Evolutionary conservation across 2,797 vertebrate species (phyloP).

Genomic region (Trachurus trachurus): DNA sequence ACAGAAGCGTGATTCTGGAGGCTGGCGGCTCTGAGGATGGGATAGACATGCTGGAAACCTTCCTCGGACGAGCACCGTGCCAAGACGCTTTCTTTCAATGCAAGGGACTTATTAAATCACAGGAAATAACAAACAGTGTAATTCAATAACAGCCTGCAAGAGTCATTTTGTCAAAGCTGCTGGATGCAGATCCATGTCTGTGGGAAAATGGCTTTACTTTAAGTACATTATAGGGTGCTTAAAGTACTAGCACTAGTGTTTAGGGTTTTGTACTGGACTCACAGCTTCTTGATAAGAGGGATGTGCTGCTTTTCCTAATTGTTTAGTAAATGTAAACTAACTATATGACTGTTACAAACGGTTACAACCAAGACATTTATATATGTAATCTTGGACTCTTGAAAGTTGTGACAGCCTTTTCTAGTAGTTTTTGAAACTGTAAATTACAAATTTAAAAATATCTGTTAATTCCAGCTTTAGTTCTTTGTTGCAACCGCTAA

Average conservation of each 20-base stretch:
- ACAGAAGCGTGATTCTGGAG: conserved; percentile 93
- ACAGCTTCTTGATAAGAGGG: not conserved
- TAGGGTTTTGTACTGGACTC: not conserved
- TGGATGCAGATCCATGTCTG: not conserved
- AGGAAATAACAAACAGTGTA: conserved; percentile 25
- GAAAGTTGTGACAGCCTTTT: not conserved
- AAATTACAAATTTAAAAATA: not conserved
- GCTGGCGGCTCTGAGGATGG: conserved; percentile 93
- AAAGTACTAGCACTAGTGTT: not conserved
- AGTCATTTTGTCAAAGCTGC: not conserved
- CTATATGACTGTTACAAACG: not conserved
- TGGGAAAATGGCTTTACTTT: not conserved
- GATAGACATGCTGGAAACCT: conserved; percentile 91
- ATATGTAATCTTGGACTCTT: not conserved
- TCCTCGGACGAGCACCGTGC: conserved; percentile 92
- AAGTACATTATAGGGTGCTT: not conserved
- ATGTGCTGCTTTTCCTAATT: not conserved
- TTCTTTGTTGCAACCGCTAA: not conserved
- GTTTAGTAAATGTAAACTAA: not conserved
- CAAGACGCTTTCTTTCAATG: conserved; percentile 94
- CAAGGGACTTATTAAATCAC: conserved; percentile 87
- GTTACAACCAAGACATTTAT: not conserved
- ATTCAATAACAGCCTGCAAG: not conserved
- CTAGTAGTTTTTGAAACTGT: not conserved
- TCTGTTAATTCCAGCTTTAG: not conserved